phyloP scores from a whole-genome alignment of 2,888 invertebrate genomes.

The Napeogenes sylphis region DNA sequence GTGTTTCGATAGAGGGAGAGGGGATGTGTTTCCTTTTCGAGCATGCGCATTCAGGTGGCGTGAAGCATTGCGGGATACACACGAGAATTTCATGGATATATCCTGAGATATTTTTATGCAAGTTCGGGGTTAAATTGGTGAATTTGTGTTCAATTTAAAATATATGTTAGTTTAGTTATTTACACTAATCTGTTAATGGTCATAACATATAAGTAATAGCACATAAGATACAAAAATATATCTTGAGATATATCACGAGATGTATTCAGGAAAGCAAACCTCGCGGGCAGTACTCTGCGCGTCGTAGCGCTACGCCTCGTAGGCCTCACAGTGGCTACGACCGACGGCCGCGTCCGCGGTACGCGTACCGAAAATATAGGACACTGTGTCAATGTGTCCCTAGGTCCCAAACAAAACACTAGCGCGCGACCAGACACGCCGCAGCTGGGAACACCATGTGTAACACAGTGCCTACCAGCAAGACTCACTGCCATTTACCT shows the following conservation, averaged over 20 bases:
- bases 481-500: constrained; percentile 49
- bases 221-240: constrained; percentile 23
- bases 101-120: constrained; percentile 36
- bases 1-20: constrained; percentile 21
- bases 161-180: neutral
- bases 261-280: constrained; percentile 55
- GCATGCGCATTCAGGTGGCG: constrained; percentile 73
- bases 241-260: constrained; percentile 48
- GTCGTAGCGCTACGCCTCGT: constrained; percentile 67
- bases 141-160: neutral
- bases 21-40: constrained; percentile 31
- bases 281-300: constrained; percentile 48
- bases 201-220: constrained; percentile 1
- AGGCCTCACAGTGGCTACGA: constrained; percentile 71
- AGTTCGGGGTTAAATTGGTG: neutral
- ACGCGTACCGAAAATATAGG: constrained; percentile 52
- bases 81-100: constrained; percentile 38
- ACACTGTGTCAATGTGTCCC: constrained; percentile 61
- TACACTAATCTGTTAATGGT: neutral
- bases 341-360: constrained; percentile 52
- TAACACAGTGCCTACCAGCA: constrained; percentile 43
- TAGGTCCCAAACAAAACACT: constrained; percentile 44
- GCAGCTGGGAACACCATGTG: constrained; percentile 37
- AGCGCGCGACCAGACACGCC: constrained; percentile 33
- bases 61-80: constrained; percentile 37